Evolutionary conservation across 2,113 vertebrate genomes (phyloP), one percentile per base, ranked within the genome.

Genomic region (Misgurnus mizolepis): DNA sequence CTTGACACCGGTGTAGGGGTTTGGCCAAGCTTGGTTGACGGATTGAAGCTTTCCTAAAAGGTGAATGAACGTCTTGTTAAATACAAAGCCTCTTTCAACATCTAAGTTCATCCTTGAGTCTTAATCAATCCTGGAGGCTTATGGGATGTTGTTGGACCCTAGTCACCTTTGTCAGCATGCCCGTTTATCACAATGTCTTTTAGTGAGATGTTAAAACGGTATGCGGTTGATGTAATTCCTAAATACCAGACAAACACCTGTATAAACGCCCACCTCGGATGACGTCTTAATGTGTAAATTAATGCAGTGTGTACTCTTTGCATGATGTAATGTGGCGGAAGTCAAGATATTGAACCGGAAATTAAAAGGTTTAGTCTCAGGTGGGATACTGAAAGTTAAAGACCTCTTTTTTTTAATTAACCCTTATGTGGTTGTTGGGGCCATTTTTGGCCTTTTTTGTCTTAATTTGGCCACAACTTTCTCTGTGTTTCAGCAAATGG

Each of bases 121-220:
- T 40, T 40, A 75, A 64, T 83, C 68, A 75, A 81, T 70, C 69
- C 71, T 43, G 55, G 27, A 62, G 68, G 58, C 55, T 80, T 71
- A 45, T 50, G 58, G 66, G 45, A 49, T 89, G 87, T 88, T 89
- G 80, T 82, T 87, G 68, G 68, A 70, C 73, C 70, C 68, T 83
- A 84, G 82, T 84, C 61, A 66, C 50, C 43, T 60, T 76, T 75
- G 77, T 79, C 69, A 85, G 76, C 61, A 73, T 15, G 80, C 40
- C 64, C 50, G 41, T 83, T 64, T 81, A 80, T 86, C 17, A 58
- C 40, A 22, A 80, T 50, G 79, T 75, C 41, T 79, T 67, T 82
- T 72, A 81, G 80, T 78, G 15, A 56, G 45, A 68, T 53, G 83
- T 73, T 75, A 65, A 61, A 69, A 68, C 53, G 5, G 50, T 79